Base-by-base conservation (phyloP, 2,113 vertebrate genomes). In the Spilogale gracilis region DNA sequence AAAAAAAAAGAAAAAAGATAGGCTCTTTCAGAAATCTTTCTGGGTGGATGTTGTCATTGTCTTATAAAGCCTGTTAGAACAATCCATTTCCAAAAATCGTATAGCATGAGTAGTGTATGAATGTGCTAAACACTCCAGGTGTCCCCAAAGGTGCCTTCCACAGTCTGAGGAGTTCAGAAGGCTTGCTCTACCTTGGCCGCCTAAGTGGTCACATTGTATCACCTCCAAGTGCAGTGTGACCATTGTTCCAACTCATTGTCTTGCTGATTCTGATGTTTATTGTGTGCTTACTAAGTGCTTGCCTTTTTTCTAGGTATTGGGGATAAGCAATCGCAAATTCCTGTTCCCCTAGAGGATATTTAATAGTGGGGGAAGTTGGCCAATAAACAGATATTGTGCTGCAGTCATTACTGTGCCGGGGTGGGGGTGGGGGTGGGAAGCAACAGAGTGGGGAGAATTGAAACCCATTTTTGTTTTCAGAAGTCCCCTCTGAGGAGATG, bases 221-320 rank as follows among this genome's bases (percentile, higher is more conserved):
- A 58, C 69, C 27, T 94, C 27, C 32, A 32, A 94, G 86, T 74
- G 20, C 78, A 14, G 0, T 73, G 61, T 81, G 56, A 74, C n/a
- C 27, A 27, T 73, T 23, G 50, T 45, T 95, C n/a, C 61, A 58
- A 13, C 43, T 71, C 25, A 30, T 73, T 48, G 6, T 78, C 91
- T 91, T 86, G 69, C 60, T 76, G 14, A 20, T 48, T 50, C n/a
- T 90, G 48, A 73, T 18, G 52, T 71, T 85, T 69, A 65, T 38
- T 54, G 20, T 2, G 14, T 82, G 38, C 63, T 61, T 74, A 21
- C 30, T 30, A 3, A 30, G 20, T 23, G 14, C 12, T 38, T 92
- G 30, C 43, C 50, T 83, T 95, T 95, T 96, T 96, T 78, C 58
- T 92, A 78, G 83, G 58, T 27, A 20, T 52, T 32, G 14, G 32